phyloP scores from a whole-genome alignment of 2,888 invertebrate genomes.

The Tetramorium bicarinatum region DNA sequence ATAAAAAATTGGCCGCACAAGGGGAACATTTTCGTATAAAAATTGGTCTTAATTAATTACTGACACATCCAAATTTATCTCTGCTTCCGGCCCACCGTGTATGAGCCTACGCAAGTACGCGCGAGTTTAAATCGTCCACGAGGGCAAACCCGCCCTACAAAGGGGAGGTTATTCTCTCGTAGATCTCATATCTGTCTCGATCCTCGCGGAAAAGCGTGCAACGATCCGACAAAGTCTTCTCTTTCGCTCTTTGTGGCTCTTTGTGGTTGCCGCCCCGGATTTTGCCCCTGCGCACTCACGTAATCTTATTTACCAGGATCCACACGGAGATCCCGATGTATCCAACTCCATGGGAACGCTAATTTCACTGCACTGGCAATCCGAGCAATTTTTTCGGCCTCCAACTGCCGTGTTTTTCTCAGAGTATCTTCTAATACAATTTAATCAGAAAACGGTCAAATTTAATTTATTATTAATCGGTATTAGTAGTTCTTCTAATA shows the following conservation, averaged over 20 bases:
- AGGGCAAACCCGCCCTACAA: slow-evolving; percentile 66
- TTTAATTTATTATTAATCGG: no score
- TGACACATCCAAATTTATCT: not conserved
- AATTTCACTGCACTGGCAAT: slow-evolving; percentile 50
- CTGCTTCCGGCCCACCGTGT: slow-evolving; percentile 31
- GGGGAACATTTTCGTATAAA: not conserved
- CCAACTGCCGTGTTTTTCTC: not conserved
- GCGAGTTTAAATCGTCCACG: slow-evolving; percentile 69
- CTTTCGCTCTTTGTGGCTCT: slow-evolving; percentile 69
- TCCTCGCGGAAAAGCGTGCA: slow-evolving; percentile 77
- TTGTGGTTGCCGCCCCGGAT: slow-evolving; percentile 63
- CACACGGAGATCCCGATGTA: slow-evolving; percentile 21
- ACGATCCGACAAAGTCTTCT: slow-evolving; percentile 76
- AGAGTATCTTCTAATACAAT: not conserved
- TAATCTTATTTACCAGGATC: slow-evolving; percentile 66
- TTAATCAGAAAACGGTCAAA: no score
- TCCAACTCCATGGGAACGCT: slow-evolving; percentile 55
- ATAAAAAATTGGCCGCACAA: not conserved
- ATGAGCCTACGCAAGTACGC: slow-evolving; percentile 57
- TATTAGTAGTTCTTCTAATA: not conserved
- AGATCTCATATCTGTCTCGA: slow-evolving; percentile 76
- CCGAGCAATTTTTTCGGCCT: not conserved
- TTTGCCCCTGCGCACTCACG: slow-evolving; percentile 27
- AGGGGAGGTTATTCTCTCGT: slow-evolving; percentile 73
- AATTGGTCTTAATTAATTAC: not conserved